Conservation (phyloP, 2,797 vertebrate genomes). For the Distichodus sexfasciatus region DNA sequence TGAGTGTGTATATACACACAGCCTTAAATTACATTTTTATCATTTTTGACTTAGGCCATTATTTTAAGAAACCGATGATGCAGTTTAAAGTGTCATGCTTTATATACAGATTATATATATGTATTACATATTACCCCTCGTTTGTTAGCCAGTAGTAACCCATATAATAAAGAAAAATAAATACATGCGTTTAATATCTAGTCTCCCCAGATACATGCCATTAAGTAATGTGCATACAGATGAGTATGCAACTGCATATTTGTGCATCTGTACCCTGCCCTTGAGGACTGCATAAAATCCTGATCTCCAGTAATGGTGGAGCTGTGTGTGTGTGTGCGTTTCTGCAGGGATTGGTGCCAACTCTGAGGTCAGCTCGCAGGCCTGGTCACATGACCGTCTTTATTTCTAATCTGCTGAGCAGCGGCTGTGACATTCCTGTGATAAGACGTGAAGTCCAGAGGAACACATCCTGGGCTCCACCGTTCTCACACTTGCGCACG, state of each 20-base stretch:
- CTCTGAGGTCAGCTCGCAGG: conserved; percentile 49
- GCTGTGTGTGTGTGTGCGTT: conserved; percentile 6
- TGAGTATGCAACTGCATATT: conserved; percentile 34
- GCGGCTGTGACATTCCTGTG: conserved; percentile 51
- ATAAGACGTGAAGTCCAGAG: conserved; percentile 43
- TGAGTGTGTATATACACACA: too few species aligned
- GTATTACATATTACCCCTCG: too few species aligned
- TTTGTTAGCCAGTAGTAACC: too few species aligned
- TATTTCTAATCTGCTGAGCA: conserved; percentile 48
- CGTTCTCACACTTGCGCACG: neutral
- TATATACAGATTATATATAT: too few species aligned
- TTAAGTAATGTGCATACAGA: conserved; percentile 1
- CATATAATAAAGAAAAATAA: neutral
- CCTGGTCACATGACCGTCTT: conserved; percentile 52
- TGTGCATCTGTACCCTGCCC: conserved; percentile 32
- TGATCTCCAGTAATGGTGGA: conserved; percentile 42
- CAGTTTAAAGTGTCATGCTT: too few species aligned
- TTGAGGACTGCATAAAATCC: conserved; percentile 44
- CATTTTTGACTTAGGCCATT: too few species aligned
- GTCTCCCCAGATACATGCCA: neutral
- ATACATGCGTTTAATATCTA: neutral
- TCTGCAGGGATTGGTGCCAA: conserved; percentile 44
- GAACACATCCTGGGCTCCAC: neutral
- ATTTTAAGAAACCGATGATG: too few species aligned
- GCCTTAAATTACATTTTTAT: too few species aligned